Base-by-base conservation (phyloP, 2,797 vertebrate genomes). In the Liasis olivaceus region DNA sequence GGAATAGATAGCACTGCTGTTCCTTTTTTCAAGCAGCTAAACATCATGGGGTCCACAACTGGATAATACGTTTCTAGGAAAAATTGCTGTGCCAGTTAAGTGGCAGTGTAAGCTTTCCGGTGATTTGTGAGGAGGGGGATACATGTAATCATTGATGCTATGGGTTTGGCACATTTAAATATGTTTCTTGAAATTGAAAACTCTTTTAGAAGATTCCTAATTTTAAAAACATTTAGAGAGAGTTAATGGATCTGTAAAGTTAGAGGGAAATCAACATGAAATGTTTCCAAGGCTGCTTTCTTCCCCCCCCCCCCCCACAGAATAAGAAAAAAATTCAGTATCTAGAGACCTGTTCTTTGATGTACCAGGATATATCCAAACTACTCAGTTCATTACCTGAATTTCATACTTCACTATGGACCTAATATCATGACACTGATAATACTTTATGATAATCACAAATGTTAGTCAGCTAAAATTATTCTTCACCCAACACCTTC, bases 401-500 rank as follows among this genome's bases (percentile, higher is more conserved):
- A 91, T 95, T 88, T 95, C 94, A 7, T 94, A 56, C 54, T 96
- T 96, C 95, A 81, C 31, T 59, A 92, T 86, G 77, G 84, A 89
- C 17, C 58, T 94, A 91, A 93, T 66, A 64, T 59, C 92, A 92
- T 6, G 60, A 56, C 85, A 31, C 72, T 42, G 90, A 54, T 90
- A 85, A 8, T 59, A 60, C 56, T 89, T 89, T 87, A 17, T 93
- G 60, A 72, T 92, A 93, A 88, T 85, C 56, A 85, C 72, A 90
- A 95, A 88, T 1, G n/a, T 92, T 94, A 84, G 28, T 93, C 12
- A 28, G 47, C 31, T 66, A 88, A 95, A 92, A 91, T 93, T 47
- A 20, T 13, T 81, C 14, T 63, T 95, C 91, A 47, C 54, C 15
- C 77, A 89, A 26, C n/a, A 84, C 0, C 8, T 89, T 93, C 64